A percentile compares a stretch with the other conserved stretches of the same genome.
Evolutionary conservation across 1,140 invertebrate species (phyloP).

Genomic region (Drosophila mayri): DNA sequence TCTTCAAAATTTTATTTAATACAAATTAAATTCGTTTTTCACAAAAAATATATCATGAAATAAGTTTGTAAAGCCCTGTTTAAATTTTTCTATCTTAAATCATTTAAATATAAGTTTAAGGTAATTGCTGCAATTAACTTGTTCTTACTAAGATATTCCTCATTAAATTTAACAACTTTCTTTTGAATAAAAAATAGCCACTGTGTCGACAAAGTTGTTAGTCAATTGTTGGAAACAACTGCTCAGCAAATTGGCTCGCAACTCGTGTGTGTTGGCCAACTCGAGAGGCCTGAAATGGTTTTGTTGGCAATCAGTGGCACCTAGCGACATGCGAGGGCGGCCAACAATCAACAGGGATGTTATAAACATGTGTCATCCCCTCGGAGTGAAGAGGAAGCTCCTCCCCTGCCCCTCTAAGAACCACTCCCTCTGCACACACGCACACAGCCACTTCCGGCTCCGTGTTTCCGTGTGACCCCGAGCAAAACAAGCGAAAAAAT

Average conservation of each 20-base stretch:
- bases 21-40: no score
- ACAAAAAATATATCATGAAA: no score
- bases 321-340: conserved; percentile 37
- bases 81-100: background rate
- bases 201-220: background rate
- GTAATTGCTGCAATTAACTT: background rate
- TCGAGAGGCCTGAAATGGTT: conserved; percentile 24
- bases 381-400: background rate
- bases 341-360: conserved; percentile 75
- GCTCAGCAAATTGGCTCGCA: conserved; percentile 21
- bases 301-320: conserved; percentile 35
- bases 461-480: conserved; percentile 45
- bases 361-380: conserved; percentile 67
- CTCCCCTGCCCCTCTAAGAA: background rate
- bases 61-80: no score
- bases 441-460: conserved; percentile 24
- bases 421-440: background rate
- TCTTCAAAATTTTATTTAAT: no score
- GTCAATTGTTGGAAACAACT: conserved; percentile 13
- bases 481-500: conserved; percentile 32
- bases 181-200: background rate
- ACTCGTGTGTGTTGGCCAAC: conserved; percentile 31
- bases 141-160: no score
- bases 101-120: background rate
- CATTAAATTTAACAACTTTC: background rate